A percentile compares a stretch with the other conserved stretches of the same genome.
These are phyloP conservation scores for Epinephelus fuscoguttatus DNA, from an alignment of 2,113 vertebrate species.

Conservation along the genomic window DNA sequence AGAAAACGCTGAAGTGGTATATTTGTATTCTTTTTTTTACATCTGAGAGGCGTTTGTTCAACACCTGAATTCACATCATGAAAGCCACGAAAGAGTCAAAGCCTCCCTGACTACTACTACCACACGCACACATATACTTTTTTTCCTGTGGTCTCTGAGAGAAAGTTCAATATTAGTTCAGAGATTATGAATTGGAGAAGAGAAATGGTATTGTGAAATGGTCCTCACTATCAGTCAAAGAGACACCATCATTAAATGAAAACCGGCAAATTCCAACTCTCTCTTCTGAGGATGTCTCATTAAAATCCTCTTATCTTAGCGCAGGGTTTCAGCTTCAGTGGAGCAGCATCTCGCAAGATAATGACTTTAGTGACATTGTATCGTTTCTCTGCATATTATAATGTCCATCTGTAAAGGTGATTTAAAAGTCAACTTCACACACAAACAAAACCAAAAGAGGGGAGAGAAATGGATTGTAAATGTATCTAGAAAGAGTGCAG, in stretches of 20 bases:
- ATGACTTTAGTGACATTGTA: slow-evolving; percentile 59
- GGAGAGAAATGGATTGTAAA: not conserved
- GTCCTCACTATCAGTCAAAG: slow-evolving; percentile 64
- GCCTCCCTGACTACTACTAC: not conserved
- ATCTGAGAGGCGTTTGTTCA: slow-evolving; percentile 17
- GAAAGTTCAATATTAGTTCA: slow-evolving; percentile 61
- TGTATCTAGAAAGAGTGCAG: not conserved
- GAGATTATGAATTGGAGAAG: slow-evolving; percentile 44
- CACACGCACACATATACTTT: not conserved
- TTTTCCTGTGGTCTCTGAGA: slow-evolving; percentile 6
- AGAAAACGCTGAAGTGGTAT: slow-evolving; percentile 6
- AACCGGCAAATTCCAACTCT: slow-evolving; percentile 50
- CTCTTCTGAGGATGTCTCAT: slow-evolving; percentile 66
- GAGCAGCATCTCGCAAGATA: slow-evolving; percentile 56
- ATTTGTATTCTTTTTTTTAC: slow-evolving; percentile 5
- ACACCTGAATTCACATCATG: not conserved
- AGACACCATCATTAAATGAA: slow-evolving; percentile 66
- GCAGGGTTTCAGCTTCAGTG: slow-evolving; percentile 59
- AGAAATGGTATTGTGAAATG: slow-evolving; percentile 61
- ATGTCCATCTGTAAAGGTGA: slow-evolving; percentile 50
- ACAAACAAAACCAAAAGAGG: slow-evolving; percentile 5
- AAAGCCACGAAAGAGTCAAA: slow-evolving; percentile 32
- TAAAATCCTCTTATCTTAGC: slow-evolving; percentile 72
- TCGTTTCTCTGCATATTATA: slow-evolving; percentile 38
- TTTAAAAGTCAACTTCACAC: slow-evolving; percentile 29